Evolutionary conservation across 2,797 vertebrate species (phyloP).

Genomic region (Malacoctenus gilli): DNA sequence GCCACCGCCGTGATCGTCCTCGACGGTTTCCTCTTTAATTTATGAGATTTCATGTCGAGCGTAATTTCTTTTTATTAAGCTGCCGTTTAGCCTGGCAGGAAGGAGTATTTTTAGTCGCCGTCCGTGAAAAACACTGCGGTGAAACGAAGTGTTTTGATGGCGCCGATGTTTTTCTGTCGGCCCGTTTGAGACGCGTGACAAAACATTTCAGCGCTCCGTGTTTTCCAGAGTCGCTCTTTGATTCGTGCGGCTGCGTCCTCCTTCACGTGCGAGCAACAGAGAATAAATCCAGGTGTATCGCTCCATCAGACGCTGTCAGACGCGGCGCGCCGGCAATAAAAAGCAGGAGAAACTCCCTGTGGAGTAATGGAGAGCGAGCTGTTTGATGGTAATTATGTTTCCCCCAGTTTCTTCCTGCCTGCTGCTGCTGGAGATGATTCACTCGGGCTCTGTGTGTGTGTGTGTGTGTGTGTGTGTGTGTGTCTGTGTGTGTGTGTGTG

Average conservation of each 20-base stretch:
- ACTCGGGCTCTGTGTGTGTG: slow-evolving; percentile 67
- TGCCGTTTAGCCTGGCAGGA: neutral
- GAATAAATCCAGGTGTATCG: slow-evolving; percentile 45
- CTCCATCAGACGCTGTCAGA: slow-evolving; percentile 42
- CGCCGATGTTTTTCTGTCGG: neutral
- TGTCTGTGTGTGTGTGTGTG: slow-evolving; percentile 74
- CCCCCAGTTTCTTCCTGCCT: slow-evolving; percentile 80
- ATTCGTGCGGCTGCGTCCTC: slow-evolving; percentile 2
- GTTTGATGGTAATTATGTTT: slow-evolving; percentile 92
- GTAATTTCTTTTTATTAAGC: neutral
- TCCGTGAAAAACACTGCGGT: neutral
- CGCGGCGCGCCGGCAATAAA: slow-evolving; percentile 75
- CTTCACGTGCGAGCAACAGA: slow-evolving; percentile 21
- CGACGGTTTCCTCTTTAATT: slow-evolving; percentile 11
- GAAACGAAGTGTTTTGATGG: slow-evolving; percentile 8
- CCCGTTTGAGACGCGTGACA: neutral
- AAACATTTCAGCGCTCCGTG: neutral
- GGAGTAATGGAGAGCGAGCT: slow-evolving; percentile 88
- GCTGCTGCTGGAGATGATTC: slow-evolving; percentile 81
- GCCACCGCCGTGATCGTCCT: slow-evolving; percentile 20
- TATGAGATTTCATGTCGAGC: neutral
- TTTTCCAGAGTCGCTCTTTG: neutral
- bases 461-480: slow-evolving; percentile 45
- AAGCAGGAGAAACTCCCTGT: slow-evolving; percentile 85
- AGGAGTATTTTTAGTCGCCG: slow-evolving; percentile 12